Evolutionary conservation across 2,113 vertebrate genomes (phyloP).

Genomic region (Hirundichthys speculiger): DNA sequence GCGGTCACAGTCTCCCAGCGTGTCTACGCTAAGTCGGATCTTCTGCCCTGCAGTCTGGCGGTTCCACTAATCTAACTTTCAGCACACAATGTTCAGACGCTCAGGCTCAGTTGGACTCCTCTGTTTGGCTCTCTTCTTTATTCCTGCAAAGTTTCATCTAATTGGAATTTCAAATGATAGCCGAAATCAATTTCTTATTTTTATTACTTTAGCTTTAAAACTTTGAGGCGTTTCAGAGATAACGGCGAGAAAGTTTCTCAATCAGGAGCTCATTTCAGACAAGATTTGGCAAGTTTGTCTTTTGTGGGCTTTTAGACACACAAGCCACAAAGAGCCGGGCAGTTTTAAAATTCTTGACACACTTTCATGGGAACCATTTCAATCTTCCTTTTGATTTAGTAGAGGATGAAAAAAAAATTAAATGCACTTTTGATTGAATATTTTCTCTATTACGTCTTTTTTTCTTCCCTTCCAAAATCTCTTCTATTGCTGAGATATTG

Average conservation of each 20-base stretch:
- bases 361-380: slow-evolving; percentile 7
- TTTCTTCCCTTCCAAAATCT: background rate
- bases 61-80: slow-evolving; percentile 37
- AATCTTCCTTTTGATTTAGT: slow-evolving; percentile 14
- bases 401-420: background rate
- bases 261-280: slow-evolving; percentile 33
- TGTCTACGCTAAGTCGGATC: background rate
- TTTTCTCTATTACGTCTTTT: slow-evolving; percentile 2
- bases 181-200: slow-evolving; percentile 66
- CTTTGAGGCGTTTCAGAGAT: slow-evolving; percentile 48
- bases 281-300: slow-evolving; percentile 59
- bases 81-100: slow-evolving; percentile 14
- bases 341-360: slow-evolving; percentile 25
- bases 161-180: slow-evolving; percentile 41
- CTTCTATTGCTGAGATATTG: background rate
- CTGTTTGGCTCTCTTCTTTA: slow-evolving; percentile 46
- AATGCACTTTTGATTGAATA: slow-evolving; percentile 2
- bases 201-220: slow-evolving; percentile 55
- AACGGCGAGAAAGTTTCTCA: slow-evolving; percentile 36
- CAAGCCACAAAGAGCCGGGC: slow-evolving; percentile 20
- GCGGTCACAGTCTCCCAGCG: slow-evolving; percentile 5
- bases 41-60: slow-evolving; percentile 8
- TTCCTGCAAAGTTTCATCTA: slow-evolving; percentile 54
- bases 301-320: slow-evolving; percentile 43
- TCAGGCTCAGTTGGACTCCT: slow-evolving; percentile 14